Evolutionary conservation across 2,797 vertebrate species (phyloP).

Genomic region (Rhincodon typus): DNA sequence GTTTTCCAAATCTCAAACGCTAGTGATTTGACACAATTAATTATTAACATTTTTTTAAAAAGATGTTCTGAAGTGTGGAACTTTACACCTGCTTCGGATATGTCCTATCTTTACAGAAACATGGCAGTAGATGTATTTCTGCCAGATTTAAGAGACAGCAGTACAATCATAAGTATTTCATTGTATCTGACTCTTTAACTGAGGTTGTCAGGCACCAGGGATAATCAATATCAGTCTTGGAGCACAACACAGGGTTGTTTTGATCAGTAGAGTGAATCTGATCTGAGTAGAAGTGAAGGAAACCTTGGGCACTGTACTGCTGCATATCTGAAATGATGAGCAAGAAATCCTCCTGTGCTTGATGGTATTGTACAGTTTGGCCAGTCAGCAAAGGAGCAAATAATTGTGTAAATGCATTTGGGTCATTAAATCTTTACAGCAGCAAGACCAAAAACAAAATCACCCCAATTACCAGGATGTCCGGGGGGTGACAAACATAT

Average conservation of each 20-base stretch:
- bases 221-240: constrained; percentile 16
- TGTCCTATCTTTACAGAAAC: neutral
- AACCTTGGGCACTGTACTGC: neutral
- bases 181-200: neutral
- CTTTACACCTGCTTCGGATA: neutral
- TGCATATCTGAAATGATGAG: neutral
- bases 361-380: neutral
- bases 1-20: neutral
- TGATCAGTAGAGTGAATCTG: constrained; percentile 2
- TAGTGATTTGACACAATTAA: neutral
- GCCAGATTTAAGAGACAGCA: neutral
- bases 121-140: neutral
- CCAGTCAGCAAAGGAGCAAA: neutral
- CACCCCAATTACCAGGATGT: neutral
- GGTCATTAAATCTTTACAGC: neutral
- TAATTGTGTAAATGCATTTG: neutral
- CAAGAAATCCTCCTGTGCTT: neutral
- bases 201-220: neutral
- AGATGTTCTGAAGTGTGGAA: neutral
- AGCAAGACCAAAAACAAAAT: too few species aligned
- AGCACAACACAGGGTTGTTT: neutral
- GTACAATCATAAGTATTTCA: neutral
- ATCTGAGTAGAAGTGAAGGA: neutral
- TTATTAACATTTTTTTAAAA: neutral
- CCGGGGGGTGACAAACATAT: neutral